Evolutionary conservation across 2,888 invertebrate species (phyloP).

Genomic region (Ectemnius cavifrons): DNA sequence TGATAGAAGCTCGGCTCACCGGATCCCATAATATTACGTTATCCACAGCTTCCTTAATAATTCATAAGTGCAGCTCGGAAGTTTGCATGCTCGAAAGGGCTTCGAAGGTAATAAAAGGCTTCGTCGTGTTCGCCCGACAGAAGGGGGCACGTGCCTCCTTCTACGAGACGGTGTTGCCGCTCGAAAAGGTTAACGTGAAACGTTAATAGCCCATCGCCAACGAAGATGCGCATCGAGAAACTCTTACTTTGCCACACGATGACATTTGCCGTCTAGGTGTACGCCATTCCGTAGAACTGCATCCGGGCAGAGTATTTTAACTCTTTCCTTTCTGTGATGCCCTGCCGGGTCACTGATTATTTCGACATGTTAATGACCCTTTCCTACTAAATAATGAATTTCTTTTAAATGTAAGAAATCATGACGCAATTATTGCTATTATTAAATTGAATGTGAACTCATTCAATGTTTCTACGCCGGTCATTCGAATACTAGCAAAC

Average conservation of each 20-base stretch:
- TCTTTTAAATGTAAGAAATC: too few relatives aligned
- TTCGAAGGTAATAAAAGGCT: slow-evolving; percentile 30
- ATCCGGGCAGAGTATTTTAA: slow-evolving; percentile 23
- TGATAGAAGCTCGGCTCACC: neutral
- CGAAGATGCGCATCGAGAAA: slow-evolving; percentile 46
- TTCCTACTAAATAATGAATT: too few relatives aligned
- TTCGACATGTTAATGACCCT: too few relatives aligned
- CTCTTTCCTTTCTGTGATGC: too few relatives aligned
- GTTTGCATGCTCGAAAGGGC: slow-evolving; percentile 9
- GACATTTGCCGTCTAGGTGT: slow-evolving; percentile 62
- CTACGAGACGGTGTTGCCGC: slow-evolving; percentile 33
- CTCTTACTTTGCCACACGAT: slow-evolving; percentile 27
- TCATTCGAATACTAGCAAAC: neutral
- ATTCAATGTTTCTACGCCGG: too few relatives aligned
- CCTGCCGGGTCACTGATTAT: too few relatives aligned
- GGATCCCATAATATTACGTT: slow-evolving; percentile 30
- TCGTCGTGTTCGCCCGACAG: slow-evolving; percentile 5
- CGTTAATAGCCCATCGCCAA: slow-evolving; percentile 48
- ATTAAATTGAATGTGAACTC: too few relatives aligned
- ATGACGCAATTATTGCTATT: too few relatives aligned
- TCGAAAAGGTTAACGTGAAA: slow-evolving; percentile 58
- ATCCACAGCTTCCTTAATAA: slow-evolving; percentile 36
- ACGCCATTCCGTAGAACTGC: slow-evolving; percentile 44
- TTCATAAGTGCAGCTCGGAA: slow-evolving; percentile 18
- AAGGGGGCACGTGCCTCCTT: slow-evolving; percentile 32